These are phyloP conservation scores for Myxocyprinus asiaticus DNA, from an alignment of 2,113 vertebrate species.

Conservation along the genomic window DNA sequence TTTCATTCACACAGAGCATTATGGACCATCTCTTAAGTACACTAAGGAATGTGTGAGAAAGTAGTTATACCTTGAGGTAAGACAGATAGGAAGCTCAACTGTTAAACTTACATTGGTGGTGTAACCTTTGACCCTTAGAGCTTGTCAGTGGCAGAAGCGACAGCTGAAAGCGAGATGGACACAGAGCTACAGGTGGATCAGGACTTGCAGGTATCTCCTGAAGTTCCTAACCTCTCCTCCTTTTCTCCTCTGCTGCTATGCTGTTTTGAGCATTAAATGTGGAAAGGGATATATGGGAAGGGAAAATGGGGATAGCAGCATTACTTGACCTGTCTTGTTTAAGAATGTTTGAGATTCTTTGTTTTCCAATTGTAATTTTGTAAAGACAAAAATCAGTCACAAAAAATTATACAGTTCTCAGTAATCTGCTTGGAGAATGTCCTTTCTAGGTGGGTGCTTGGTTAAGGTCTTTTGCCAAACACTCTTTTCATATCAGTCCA, in stretches of 20 bases:
- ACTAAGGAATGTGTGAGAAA: neutral
- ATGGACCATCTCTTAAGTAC: neutral
- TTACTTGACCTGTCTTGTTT: too few relatives aligned
- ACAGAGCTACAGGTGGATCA: constrained; percentile 71
- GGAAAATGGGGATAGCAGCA: too few relatives aligned
- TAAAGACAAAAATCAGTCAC: too few relatives aligned
- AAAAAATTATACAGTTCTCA: too few relatives aligned
- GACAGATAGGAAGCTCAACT: neutral
- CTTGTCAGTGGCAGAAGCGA: constrained; percentile 56
- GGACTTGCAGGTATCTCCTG: constrained; percentile 75
- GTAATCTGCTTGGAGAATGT: too few relatives aligned
- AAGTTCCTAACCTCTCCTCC: constrained; percentile 15
- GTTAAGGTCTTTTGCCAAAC: too few relatives aligned
- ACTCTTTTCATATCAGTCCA: too few relatives aligned
- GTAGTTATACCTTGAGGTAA: neutral
- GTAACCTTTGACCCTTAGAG: constrained; percentile 53
- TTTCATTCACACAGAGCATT: too few relatives aligned
- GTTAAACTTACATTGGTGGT: constrained; percentile 37
- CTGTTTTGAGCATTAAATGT: neutral
- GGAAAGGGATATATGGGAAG: too few relatives aligned
- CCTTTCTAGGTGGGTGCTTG: too few relatives aligned
- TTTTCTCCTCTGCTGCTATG: neutral
- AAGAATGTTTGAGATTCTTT: too few relatives aligned
- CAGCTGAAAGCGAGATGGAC: constrained; percentile 63
- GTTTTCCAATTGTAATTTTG: too few relatives aligned